These are phyloP conservation scores for Symphodus melops DNA, from an alignment of 2,113 vertebrate genomes.

Conservation along the genomic window DNA sequence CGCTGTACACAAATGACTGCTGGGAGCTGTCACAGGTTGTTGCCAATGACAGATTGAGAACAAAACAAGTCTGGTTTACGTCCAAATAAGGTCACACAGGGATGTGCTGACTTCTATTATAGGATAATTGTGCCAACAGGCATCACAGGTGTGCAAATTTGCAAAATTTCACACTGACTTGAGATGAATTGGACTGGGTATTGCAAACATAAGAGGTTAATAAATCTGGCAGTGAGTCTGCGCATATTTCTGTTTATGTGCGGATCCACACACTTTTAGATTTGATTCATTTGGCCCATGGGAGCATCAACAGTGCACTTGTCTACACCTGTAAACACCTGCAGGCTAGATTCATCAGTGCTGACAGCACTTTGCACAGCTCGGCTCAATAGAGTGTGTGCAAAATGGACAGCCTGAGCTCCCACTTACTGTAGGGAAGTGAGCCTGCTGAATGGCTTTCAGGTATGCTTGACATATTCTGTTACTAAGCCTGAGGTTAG, in stretches of 20 bases:
- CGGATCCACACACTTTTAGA: slow-evolving; percentile 12
- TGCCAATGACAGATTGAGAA: slow-evolving; percentile 33
- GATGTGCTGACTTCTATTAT: slow-evolving; percentile 45
- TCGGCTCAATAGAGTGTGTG: slow-evolving; percentile 6
- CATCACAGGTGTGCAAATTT: slow-evolving; percentile 16
- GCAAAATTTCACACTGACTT: slow-evolving; percentile 12
- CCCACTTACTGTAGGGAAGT: slow-evolving; percentile 20
- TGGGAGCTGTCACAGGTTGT: slow-evolving; percentile 31
- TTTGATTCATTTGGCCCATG: background rate
- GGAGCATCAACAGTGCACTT: background rate
- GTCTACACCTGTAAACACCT: slow-evolving; percentile 44
- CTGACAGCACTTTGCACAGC: slow-evolving; percentile 3
- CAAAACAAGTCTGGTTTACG: slow-evolving; percentile 36
- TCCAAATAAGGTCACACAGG: slow-evolving; percentile 50
- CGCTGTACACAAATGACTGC: slow-evolving; percentile 10
- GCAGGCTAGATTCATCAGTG: slow-evolving; percentile 35
- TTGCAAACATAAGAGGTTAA: background rate
- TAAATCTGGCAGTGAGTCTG: background rate
- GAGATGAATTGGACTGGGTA: slow-evolving; percentile 18
- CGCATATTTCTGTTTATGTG: slow-evolving; percentile 28
- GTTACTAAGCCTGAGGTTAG: slow-evolving; percentile 17
- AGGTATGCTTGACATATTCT: slow-evolving; percentile 28
- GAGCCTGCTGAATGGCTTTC: slow-evolving; percentile 7
- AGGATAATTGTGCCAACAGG: slow-evolving; percentile 36
- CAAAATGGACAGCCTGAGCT: slow-evolving; percentile 22